Conservation (phyloP, 2,888 invertebrate species). For the Drosophila villosipedis region DNA sequence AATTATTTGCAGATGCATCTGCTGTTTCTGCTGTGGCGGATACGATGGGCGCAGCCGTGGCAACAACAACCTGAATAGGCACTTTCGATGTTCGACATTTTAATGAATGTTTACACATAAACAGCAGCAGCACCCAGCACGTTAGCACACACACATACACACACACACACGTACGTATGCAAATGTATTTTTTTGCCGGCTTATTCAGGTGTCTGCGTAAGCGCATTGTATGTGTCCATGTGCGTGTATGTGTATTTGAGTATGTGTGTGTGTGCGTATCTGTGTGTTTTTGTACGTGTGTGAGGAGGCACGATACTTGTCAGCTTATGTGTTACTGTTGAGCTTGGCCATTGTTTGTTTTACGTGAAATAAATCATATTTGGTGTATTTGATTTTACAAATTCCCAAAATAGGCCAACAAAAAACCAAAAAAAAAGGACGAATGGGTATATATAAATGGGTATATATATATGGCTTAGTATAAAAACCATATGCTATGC, state of each 20-base stretch:
- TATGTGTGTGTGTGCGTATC: conserved; percentile 13
- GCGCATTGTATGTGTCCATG: conserved; percentile 14
- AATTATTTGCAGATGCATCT: conserved; percentile 80
- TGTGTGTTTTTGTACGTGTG: neutral
- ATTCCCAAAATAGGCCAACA: conserved; percentile 11
- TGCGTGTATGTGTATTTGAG: conserved; percentile 11
- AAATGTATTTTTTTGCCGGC: conserved; percentile 61
- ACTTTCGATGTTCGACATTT: conserved; percentile 82
- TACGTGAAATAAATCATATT: conserved; percentile 77
- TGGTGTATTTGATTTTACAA: conserved; percentile 60
- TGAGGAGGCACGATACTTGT: conserved; percentile 41
- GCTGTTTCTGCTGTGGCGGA: conserved; percentile 45
- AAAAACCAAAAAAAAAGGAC: neutral
- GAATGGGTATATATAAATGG: conserved; percentile 22
- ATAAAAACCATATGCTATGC: conserved; percentile 10
- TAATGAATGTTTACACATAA: conserved; percentile 80
- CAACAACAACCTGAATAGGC: conserved; percentile 79
- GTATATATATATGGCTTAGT: too few relatives aligned
- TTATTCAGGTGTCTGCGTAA: conserved; percentile 57
- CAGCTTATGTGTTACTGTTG: conserved; percentile 48
- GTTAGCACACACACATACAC: conserved; percentile 13
- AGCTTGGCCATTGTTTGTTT: conserved; percentile 69
- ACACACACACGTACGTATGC: conserved; percentile 30
- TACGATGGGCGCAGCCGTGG: conserved; percentile 71
- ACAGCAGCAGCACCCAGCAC: conserved; percentile 62